Base-by-base conservation (phyloP, 2,113 vertebrate genomes). In the Lepisosteus oculatus region DNA sequence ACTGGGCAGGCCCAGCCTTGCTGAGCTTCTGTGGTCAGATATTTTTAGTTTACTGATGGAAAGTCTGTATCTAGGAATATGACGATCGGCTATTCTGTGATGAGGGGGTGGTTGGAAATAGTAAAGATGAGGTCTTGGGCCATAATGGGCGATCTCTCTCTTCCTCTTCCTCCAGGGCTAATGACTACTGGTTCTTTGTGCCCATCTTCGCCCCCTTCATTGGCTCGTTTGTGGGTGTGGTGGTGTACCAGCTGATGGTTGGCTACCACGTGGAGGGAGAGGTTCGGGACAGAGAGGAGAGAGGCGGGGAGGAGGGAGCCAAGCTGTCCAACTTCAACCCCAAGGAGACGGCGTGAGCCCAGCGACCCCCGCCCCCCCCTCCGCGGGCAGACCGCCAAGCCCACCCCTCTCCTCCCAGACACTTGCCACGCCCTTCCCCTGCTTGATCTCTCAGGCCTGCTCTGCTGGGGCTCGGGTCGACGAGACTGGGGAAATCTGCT, bases 171-270 rank as follows among this genome's bases (percentile, higher is more conserved):
- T 2, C 51, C 70, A 98, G 96, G 74, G 72, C 47, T 0, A 77
- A 89, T 7, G 74, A 77, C 0, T 90, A 93, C 1, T 99, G 97
- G 97, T 99, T 97, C 93, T 91, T 98, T 87, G 91, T 99, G 43
- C 97, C 97, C 2, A 12, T 96, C 0, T 83, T 94, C 8, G 95
- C 94, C 13, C 97, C 97, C 0, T 95, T 98, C 82, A 77, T 99
- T 0, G 97, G 97, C 11, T 82, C 95, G 64, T 61, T 95, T 8
- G 79, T 91, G 0, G 97, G 97, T 0, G 93, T 94, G 67, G 42
- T 94, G 0, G 88, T 98, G 73, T 98, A 98, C 81, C 96, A 99
- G 85, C 6, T 98, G 70, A 95, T 95, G 91, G 95, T 98, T 0
- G 96, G 97, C 6, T 97, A 93, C 74, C 96, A 98, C 0, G 74